Evolutionary conservation across 2,888 invertebrate genomes (phyloP).

Genomic region (Noctua pronuba): DNA sequence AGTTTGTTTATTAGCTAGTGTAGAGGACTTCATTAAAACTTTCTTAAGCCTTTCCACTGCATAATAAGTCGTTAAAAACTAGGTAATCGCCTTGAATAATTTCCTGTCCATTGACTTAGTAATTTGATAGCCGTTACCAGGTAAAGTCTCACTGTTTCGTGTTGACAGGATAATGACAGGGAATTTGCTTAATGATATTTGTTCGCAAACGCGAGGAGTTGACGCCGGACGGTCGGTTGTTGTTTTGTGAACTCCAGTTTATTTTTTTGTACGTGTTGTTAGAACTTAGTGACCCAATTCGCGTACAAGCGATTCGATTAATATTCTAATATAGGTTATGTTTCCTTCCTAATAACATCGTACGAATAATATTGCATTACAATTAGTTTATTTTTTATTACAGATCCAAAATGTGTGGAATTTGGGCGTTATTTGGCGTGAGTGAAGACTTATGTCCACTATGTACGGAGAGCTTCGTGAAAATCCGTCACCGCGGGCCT

Average conservation of each 20-base stretch:
- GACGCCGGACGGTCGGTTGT: constrained; percentile 14
- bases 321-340: not conserved
- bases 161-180: constrained; percentile 59
- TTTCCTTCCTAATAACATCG: constrained; percentile 2
- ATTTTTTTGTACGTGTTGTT: constrained; percentile 39
- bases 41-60: constrained; percentile 64
- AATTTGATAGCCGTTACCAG: constrained; percentile 57
- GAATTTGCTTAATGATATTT: constrained; percentile 62
- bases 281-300: constrained; percentile 35
- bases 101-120: constrained; percentile 55
- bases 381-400: constrained; percentile 55
- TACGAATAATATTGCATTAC: constrained; percentile 3
- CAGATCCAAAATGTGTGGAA: constrained; percentile 92
- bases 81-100: constrained; percentile 55
- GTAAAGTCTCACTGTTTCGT: constrained; percentile 48
- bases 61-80: constrained; percentile 68
- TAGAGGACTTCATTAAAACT: constrained; percentile 73
- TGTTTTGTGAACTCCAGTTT: constrained; percentile 42
- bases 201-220: constrained; percentile 47
- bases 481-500: constrained; percentile 93
- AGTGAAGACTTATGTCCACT: constrained; percentile 89
- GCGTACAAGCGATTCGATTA: not conserved
- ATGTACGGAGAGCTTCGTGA: constrained; percentile 91
- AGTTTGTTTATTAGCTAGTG: constrained; percentile 71
- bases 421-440: constrained; percentile 94